Base-by-base conservation (phyloP, 1,140 invertebrate genomes). In the Drosophila tristis region DNA sequence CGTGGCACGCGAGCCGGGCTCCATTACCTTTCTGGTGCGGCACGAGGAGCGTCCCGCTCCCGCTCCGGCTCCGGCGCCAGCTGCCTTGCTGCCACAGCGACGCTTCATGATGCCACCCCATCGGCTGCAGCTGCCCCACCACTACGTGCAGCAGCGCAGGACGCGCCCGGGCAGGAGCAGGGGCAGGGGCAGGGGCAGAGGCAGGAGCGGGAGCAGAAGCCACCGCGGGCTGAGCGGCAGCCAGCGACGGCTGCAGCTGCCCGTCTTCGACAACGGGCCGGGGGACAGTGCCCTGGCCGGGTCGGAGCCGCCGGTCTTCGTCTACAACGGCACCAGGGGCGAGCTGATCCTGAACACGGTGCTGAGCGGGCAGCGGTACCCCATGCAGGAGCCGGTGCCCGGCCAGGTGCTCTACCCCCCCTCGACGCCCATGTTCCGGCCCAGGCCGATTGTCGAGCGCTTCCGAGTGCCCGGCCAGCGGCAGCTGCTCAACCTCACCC, bases 321-420 rank as follows among this genome's bases (percentile, higher is more conserved):
- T 91, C n/a, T 91, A 91, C 59, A 85, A 84, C 0, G 80, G 86
- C 2, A 80, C 78, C 4, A 59, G 71, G 16, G 90, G 86, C 0
- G 71, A 89, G 11, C 67, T 90, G 20, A 64, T 91, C 5, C 13
- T 91, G 5, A 91, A 91, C 51, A 91, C 90, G 1, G 91, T 91
- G 90, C 56, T 91, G 7, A 91, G 82, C 42, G 35, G 58, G 0
- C 45, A 67, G 8, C 72, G 84, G 7, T 91, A 91, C 72, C 90
- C 90, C 6, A 91, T 91, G 90, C 79, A 91, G 58, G 90, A 91
- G 45, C 90, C 90, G 2, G 86, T 91, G 13, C 90, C 90, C 0
- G 90, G 90, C 0, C 90, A 91, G 20, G 72, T 85, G 1, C 62
- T 91, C 0, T 89, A 91, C 61, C 90, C 90, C 2, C 90, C 90